Evolutionary conservation across 2,888 invertebrate genomes (phyloP).

Genomic region (Timema cristinae): DNA sequence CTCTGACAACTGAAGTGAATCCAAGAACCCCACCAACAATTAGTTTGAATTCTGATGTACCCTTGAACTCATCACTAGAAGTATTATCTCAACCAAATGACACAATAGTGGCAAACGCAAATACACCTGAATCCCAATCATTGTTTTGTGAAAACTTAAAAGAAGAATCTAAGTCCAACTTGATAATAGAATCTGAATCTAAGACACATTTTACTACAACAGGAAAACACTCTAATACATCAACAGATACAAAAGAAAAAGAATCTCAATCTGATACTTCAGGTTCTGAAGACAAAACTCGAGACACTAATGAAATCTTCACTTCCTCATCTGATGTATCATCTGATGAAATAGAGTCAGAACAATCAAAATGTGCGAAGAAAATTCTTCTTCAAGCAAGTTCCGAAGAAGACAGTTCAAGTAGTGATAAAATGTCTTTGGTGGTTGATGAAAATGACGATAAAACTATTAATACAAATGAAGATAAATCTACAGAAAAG

Average conservation of each 20-base stretch:
- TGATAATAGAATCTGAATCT: too few relatives aligned
- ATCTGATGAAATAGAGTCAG: slow-evolving; percentile 25
- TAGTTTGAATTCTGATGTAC: not conserved
- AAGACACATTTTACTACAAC: too few relatives aligned
- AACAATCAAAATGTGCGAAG: slow-evolving; percentile 15
- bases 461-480: too few relatives aligned
- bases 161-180: too few relatives aligned
- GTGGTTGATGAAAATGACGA: slow-evolving; percentile 48
- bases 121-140: too few relatives aligned
- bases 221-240: slow-evolving; percentile 22
- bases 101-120: too few relatives aligned
- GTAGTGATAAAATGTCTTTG: slow-evolving; percentile 57
- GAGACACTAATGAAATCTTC: slow-evolving; percentile 10
- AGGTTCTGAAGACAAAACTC: slow-evolving; percentile 17
- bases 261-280: slow-evolving; percentile 28
- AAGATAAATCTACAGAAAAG: too few relatives aligned
- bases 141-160: too few relatives aligned
- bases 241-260: slow-evolving; percentile 28
- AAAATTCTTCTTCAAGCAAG: slow-evolving; percentile 31
- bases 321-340: slow-evolving; percentile 20
- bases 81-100: too few relatives aligned
- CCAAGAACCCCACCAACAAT: not conserved
- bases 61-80: too few relatives aligned
- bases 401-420: slow-evolving; percentile 54
- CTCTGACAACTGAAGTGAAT: slow-evolving; percentile 7